Evolutionary conservation across 2,888 invertebrate species (phyloP).

Genomic region (Ophraella communa): DNA sequence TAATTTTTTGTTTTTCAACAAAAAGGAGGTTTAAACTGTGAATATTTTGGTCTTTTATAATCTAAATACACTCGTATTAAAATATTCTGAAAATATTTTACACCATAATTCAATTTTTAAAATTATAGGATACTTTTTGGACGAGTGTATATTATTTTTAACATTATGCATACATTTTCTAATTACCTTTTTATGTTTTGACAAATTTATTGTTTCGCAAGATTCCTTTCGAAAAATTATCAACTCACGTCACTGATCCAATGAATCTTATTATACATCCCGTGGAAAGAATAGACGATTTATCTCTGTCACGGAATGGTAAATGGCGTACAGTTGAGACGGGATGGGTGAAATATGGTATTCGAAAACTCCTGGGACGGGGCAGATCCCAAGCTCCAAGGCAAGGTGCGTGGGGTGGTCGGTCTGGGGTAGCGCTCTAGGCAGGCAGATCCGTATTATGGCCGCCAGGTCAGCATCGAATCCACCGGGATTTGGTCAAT

Average conservation of each 20-base stretch:
- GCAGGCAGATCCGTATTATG: constrained; percentile 52
- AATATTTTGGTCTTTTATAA: too few relatives aligned
- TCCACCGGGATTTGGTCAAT: constrained; percentile 44
- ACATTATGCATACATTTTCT: too few relatives aligned
- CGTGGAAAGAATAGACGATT: constrained; percentile 46
- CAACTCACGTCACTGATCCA: constrained; percentile 20
- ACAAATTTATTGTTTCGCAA: too few relatives aligned
- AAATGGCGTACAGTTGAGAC: constrained; percentile 41
- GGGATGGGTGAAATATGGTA: constrained; percentile 46
- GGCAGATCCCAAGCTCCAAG: constrained; percentile 34
- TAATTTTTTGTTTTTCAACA: too few relatives aligned
- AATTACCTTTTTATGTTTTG: background rate
- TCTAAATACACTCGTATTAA: too few relatives aligned
- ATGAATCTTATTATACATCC: constrained; percentile 42
- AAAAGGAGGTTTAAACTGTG: too few relatives aligned
- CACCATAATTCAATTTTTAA: too few relatives aligned
- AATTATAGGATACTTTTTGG: too few relatives aligned
- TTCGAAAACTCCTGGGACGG: constrained; percentile 47
- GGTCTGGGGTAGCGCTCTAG: constrained; percentile 43
- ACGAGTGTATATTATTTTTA: too few relatives aligned
- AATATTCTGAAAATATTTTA: too few relatives aligned
- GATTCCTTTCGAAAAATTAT: background rate
- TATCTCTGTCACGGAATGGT: constrained; percentile 46
- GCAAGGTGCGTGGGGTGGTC: constrained; percentile 43
- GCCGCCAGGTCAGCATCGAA: constrained; percentile 53